These are phyloP conservation scores for Phrynocephalus guinanensis DNA, from an alignment of 2,797 vertebrate genomes.

Conservation along the genomic window DNA sequence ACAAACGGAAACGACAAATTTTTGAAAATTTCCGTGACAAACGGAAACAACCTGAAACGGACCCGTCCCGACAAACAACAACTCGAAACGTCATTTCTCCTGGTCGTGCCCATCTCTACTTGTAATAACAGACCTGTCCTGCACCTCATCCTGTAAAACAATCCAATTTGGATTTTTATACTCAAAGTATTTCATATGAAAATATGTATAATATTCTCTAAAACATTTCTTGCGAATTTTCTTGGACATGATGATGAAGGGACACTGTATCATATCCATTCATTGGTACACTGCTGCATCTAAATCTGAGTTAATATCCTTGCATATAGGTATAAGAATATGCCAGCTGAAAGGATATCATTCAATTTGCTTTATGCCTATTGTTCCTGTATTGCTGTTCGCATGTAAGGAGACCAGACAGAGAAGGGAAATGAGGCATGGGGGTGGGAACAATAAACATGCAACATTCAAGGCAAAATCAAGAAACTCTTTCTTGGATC, in stretches of 20 bases:
- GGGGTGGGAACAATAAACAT: background rate
- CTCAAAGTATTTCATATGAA: background rate
- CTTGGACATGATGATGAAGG: background rate
- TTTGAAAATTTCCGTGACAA: too few relatives aligned
- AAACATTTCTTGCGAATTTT: background rate
- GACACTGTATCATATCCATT: background rate
- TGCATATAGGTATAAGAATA: background rate
- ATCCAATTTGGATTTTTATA: background rate
- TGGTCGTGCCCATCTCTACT: too few relatives aligned
- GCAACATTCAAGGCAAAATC: slow-evolving; percentile 4
- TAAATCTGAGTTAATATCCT: background rate
- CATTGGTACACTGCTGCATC: background rate
- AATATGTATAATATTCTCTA: background rate
- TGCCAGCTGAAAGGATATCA: background rate
- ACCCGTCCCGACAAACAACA: too few relatives aligned
- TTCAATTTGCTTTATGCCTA: background rate
- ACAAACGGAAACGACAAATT: too few relatives aligned
- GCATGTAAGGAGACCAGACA: slow-evolving; percentile 1
- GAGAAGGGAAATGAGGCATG: background rate
- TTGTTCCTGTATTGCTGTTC: background rate
- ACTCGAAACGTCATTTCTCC: too few relatives aligned
- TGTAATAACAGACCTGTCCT: too few relatives aligned
- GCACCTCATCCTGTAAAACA: background rate
- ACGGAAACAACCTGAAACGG: too few relatives aligned
- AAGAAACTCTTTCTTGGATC: background rate